phyloP scores from a whole-genome alignment of 1,140 invertebrate genomes.

The Pararge aegeria region DNA sequence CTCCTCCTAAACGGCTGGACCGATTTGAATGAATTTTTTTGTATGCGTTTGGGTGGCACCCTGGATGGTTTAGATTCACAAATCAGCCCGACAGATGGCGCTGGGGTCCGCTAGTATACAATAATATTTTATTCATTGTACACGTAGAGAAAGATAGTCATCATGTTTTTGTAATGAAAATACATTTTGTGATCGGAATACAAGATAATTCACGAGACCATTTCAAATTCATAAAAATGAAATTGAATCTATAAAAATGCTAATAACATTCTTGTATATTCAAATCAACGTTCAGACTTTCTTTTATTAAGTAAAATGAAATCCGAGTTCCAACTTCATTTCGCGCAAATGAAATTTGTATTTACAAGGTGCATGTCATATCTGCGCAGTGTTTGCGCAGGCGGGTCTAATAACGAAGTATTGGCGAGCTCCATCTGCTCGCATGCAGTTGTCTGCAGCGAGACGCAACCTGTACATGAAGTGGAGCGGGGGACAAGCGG shows the following conservation, averaged over 20 bases:
- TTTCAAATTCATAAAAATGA: not conserved
- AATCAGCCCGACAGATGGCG: no score
- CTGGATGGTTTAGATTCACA: no score
- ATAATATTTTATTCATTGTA: no score
- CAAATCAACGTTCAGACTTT: not conserved
- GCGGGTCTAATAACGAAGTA: conserved; percentile 38
- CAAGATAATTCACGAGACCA: no score
- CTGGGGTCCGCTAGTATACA: no score
- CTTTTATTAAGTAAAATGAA: not conserved
- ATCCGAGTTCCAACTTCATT: conserved; percentile 17
- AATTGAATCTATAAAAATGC: not conserved
- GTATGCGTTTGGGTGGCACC: no score
- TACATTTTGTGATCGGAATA: no score
- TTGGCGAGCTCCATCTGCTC: conserved; percentile 32
- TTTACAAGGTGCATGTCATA: conserved; percentile 29
- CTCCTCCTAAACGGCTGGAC: no score
- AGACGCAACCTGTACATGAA: conserved; percentile 15
- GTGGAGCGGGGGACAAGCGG: conserved; percentile 5
- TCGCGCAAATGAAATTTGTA: conserved; percentile 24
- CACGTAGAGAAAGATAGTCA: no score
- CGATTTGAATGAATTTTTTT: no score
- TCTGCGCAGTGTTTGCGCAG: conserved; percentile 31
- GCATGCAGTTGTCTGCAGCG: conserved; percentile 13
- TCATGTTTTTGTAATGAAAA: no score
- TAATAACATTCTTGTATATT: not conserved